These are phyloP conservation scores for Sphaerophoria rueppellii DNA, from an alignment of 2,888 invertebrate genomes.

Conservation along the genomic window DNA sequence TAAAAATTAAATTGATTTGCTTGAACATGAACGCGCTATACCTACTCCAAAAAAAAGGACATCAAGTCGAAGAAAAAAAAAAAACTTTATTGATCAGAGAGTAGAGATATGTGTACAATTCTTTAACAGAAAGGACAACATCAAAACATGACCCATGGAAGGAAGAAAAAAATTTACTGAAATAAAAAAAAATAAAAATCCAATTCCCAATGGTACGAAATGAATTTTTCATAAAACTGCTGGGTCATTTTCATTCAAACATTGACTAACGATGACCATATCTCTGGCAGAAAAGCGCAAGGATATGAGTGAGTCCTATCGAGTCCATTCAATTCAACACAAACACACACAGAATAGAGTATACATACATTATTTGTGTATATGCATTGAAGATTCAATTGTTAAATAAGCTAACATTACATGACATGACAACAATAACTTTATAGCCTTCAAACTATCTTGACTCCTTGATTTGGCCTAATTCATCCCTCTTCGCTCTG, in stretches of 20 bases:
- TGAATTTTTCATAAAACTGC: conserved; percentile 72
- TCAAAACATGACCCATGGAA: conserved; percentile 72
- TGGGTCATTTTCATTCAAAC: conserved; percentile 63
- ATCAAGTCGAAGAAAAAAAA: conserved; percentile 25
- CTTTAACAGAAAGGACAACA: conserved; percentile 60
- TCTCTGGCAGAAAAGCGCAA: conserved; percentile 15
- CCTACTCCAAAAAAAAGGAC: background rate
- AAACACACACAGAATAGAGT: background rate
- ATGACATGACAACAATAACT: conserved; percentile 75
- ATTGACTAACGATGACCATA: conserved; percentile 68
- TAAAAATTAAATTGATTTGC: conserved; percentile 72
- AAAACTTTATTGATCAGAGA: conserved; percentile 67
- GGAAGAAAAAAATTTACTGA: conserved; percentile 31
- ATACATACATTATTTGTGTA: background rate
- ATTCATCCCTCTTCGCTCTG: conserved; percentile 49
- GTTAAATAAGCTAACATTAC: conserved; percentile 74
- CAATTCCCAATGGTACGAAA: conserved; percentile 62
- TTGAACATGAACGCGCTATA: conserved; percentile 29
- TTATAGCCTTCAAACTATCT: conserved; percentile 71
- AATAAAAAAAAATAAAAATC: conserved; percentile 5
- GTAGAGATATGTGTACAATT: conserved; percentile 21
- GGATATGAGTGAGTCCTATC: background rate
- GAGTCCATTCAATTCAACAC: background rate
- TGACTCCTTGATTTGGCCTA: conserved; percentile 71
- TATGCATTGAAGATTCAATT: conserved; percentile 54